Evolutionary conservation across 2,797 vertebrate genomes (phyloP).

Genomic region (Typhlichthys subterraneus): DNA sequence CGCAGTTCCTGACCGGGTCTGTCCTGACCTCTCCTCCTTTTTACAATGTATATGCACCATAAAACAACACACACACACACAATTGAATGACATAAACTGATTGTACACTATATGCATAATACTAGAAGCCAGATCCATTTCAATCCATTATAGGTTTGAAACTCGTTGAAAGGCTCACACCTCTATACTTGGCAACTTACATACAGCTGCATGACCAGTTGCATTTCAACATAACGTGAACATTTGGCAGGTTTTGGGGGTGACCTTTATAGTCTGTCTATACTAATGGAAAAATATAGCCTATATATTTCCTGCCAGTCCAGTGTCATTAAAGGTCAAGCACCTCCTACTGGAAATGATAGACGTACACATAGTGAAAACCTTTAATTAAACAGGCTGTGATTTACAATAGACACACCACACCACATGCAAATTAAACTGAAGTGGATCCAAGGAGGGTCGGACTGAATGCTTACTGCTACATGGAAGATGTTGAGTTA

Average conservation of each 20-base stretch:
- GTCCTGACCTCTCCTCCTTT: neutral
- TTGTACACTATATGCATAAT: too few species aligned
- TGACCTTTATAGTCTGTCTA: too few species aligned
- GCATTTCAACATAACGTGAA: too few species aligned
- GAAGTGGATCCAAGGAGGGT: constrained; percentile 2
- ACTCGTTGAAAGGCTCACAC: too few species aligned
- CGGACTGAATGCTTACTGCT: neutral
- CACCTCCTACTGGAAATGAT: constrained; percentile 20
- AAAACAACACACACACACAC: neutral
- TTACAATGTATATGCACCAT: constrained; percentile 33
- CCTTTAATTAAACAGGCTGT: constrained; percentile 48
- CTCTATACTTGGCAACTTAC: too few species aligned
- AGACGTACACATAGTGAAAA: constrained; percentile 19
- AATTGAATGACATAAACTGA: neutral
- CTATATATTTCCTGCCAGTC: neutral
- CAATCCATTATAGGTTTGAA: too few species aligned
- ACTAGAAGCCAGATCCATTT: too few species aligned
- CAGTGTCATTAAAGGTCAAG: constrained; percentile 40
- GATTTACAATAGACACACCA: constrained; percentile 31
- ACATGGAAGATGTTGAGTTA: too few species aligned
- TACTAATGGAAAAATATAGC: too few species aligned
- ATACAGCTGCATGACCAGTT: too few species aligned
- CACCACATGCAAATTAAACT: constrained; percentile 20
- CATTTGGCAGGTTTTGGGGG: too few species aligned
- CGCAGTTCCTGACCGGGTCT: neutral